Evolutionary conservation across 2,888 invertebrate species (phyloP), one percentile per base, ranked within the genome.

Genomic region (Neocrepidodera transversa): DNA sequence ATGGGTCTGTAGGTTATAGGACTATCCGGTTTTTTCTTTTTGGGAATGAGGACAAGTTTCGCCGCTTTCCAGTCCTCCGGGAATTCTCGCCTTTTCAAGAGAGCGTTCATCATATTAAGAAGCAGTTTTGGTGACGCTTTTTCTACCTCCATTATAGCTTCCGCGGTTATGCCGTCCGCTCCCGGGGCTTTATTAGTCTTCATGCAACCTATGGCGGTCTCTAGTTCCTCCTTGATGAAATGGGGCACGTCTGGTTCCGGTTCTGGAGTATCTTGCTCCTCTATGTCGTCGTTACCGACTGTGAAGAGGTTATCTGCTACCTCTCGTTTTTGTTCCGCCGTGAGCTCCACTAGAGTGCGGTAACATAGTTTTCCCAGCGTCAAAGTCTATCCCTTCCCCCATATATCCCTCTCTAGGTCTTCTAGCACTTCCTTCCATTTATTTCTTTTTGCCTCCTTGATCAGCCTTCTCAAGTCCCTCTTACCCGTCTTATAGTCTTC

Each of bases 321-420:
- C 10, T 32, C 13, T 13, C 17, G 20, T n/a, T 42, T 17, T 35
- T 30, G n/a, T 10, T 7, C 30, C 1, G 6, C 30, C 42, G 8
- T 0, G 11, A 49, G 11, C n/a, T 14, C n/a, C 32, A 40, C 2
- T 16, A 1, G 13, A 10, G 6, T 23, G 1, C 10, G 38, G 50
- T 57, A 16, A 16, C 8, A 11, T n/a, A n/a, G n/a, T 42, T 18
- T 5, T 30, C 23, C 28, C 7, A 8, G 36, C 2, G 58, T 51
- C 20, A 65, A 38, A 50, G 28, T 60, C 23, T 63, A 65, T 14
- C 58, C 55, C 7, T 54, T 47, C 7, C 52, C 58, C 52, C 60
- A 63, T 1, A 58, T 23, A 18, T 63, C 60, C 3, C 49, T n/a
- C 8, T 57, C 62, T 5, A 60, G 17, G 7, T 59, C 53, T 0